phyloP scores from a whole-genome alignment of 1,140 invertebrate genomes.

The Papilio xuthus region DNA sequence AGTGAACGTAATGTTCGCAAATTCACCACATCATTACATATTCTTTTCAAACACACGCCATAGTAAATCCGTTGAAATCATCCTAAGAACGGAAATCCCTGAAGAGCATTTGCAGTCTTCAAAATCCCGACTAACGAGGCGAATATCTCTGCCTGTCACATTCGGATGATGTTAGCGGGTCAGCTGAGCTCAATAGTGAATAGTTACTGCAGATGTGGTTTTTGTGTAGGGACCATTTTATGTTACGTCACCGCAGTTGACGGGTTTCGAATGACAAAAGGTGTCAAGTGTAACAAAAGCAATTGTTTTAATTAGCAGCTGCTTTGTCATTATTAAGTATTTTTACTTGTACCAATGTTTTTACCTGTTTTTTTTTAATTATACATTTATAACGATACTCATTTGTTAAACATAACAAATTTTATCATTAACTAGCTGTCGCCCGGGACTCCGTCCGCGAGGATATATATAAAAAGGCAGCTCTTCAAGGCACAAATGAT shows the following conservation, averaged over 20 bases:
- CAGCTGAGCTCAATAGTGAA: conserved; percentile 47
- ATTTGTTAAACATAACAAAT: too few species aligned
- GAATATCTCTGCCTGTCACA: conserved; percentile 50
- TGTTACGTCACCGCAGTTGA: conserved; percentile 44
- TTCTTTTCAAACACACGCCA: conserved; percentile 32
- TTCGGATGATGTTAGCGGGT: conserved; percentile 53
- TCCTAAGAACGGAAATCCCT: conserved; percentile 32
- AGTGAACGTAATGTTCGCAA: neutral
- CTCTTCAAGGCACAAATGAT: too few species aligned
- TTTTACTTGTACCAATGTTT: neutral
- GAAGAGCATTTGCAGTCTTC: conserved; percentile 48
- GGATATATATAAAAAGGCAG: too few species aligned
- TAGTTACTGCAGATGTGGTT: conserved; percentile 45
- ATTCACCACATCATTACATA: conserved; percentile 30
- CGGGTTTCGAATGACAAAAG: conserved; percentile 36
- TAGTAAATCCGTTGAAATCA: conserved; percentile 31
- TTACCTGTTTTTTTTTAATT: neutral
- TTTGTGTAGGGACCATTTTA: conserved; percentile 46
- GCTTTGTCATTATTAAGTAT: neutral
- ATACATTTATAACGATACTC: neutral
- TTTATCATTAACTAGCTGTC: too few species aligned
- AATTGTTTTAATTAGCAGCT: conserved; percentile 31
- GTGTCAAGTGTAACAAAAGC: conserved; percentile 43
- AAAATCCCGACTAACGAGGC: conserved; percentile 61
- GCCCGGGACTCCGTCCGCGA: too few species aligned